Base-by-base conservation (phyloP, 30 jellyfish, hydroid and myxozoan species). In the Rhopilema esculentum region DNA sequence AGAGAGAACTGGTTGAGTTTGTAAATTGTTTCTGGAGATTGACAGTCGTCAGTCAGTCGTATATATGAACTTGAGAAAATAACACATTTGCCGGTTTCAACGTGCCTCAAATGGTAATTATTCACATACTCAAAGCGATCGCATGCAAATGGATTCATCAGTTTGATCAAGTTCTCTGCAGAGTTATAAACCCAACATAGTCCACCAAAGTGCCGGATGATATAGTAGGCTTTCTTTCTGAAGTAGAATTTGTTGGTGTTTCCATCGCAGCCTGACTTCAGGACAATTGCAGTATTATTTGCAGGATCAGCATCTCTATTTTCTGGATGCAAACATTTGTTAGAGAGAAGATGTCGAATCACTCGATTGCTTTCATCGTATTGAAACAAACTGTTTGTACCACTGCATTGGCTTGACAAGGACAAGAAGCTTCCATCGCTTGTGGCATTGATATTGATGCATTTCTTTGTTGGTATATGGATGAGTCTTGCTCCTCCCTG, bases 311-410 rank as follows among this genome's bases (percentile, higher is more conserved):
- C 80, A 23, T 51, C 24, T n/a, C 40, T 49, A 16, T 51, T 25
- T 48, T 72, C 82, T 4, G 92, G 79, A 18, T 50, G 53, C 28
- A 73, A 29, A 52, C 94, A 85, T 49, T 73, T 69, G 57, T 87
- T 87, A 15, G 88, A 50, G 19, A 66, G 32, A 31, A 74, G 48
- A 75, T 85, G 94, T 31, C 24, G 49, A 16, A 85, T 62, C n/a
- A 48, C 51, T n/a, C 68, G 70, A 30, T 33, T 51, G 12, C n/a
- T 26, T 23, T 49, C 88, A 19, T 66, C 63, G 72, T 85, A 72
- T 49, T 85, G 94, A 57, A 75, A 85, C 62, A 85, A 57, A 50
- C 69, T 61, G 77, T 68, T 67, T 22, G 94, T 73, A 16, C 83
- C 66, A n/a, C 64, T 16, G 81, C 94, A 85, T 1, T 62, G 25